Conservation (phyloP, 2,797 vertebrate species). For the Hylomyscus alleni region DNA sequence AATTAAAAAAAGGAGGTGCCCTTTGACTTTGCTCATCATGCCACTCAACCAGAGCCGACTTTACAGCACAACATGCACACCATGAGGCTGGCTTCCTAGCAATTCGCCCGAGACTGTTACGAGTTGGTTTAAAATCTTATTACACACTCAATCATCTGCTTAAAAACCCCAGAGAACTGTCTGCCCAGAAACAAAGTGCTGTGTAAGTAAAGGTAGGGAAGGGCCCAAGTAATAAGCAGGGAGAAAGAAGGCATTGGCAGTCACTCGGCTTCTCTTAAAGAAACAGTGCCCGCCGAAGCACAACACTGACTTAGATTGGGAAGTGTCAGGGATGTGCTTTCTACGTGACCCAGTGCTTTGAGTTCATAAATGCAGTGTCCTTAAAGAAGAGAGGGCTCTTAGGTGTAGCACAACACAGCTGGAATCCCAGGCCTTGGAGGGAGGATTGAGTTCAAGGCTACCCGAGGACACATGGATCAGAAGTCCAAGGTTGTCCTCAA, state of each 20-base stretch:
- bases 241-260: slow-evolving; percentile 50
- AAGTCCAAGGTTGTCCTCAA: background rate
- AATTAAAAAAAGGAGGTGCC: slow-evolving; percentile 4
- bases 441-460: background rate
- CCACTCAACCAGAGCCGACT: slow-evolving; percentile 5
- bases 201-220: background rate
- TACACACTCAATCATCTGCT: slow-evolving; percentile 20
- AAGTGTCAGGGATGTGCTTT: background rate
- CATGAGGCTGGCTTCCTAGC: background rate
- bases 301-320: background rate
- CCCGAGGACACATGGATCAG: background rate
- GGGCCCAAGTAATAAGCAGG: background rate
- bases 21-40: background rate
- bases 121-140: slow-evolving; percentile 26
- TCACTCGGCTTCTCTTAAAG: background rate
- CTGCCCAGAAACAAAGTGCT: slow-evolving; percentile 51
- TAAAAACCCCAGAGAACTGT: slow-evolving; percentile 45
- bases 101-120: background rate
- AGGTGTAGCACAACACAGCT: background rate
- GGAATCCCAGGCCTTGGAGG: background rate
- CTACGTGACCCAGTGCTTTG: background rate
- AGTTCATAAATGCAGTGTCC: background rate
- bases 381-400: background rate
- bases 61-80: background rate
- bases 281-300: background rate